These are phyloP conservation scores for Loriculus beryllinus DNA, from an alignment of 2,797 vertebrate species.

Conservation along the genomic window DNA sequence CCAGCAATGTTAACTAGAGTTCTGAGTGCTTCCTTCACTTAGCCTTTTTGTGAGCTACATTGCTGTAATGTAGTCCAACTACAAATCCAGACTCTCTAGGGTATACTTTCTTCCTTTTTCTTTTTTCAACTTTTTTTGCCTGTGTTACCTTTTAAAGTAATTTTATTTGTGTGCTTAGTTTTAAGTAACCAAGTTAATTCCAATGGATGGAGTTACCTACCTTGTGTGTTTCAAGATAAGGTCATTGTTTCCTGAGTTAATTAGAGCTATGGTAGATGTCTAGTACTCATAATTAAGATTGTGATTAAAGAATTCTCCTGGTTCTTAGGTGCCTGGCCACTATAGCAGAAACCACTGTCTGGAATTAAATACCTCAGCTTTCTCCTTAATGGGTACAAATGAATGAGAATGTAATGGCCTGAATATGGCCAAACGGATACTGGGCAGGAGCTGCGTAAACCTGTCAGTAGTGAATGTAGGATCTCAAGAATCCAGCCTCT, in stretches of 20 bases:
- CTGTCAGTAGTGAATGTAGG: neutral
- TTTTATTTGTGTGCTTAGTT: neutral
- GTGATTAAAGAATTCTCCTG: neutral
- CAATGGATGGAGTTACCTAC: neutral
- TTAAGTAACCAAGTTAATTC: constrained; percentile 21
- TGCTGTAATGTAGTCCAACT: neutral
- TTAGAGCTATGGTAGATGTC: neutral
- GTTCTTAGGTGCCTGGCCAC: neutral
- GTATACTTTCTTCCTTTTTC: neutral
- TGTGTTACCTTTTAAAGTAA: neutral
- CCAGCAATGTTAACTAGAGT: neutral
- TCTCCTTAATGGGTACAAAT: neutral
- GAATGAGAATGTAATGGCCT: neutral
- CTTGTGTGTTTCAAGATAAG: neutral
- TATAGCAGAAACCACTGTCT: neutral
- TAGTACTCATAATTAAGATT: neutral
- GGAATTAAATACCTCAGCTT: neutral
- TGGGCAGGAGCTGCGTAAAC: neutral
- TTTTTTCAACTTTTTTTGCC: neutral
- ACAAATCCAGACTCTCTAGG: neutral
- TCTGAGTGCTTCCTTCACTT: neutral
- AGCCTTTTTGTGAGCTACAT: neutral
- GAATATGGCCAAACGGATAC: neutral
- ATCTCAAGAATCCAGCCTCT: neutral
- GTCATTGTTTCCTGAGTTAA: neutral